Percentiles rank a stretch among this genome's conserved stretches.
These are phyloP conservation scores for Ecliptopera silaceata DNA, from an alignment of 2,888 invertebrate genomes.

Conservation along the genomic window DNA sequence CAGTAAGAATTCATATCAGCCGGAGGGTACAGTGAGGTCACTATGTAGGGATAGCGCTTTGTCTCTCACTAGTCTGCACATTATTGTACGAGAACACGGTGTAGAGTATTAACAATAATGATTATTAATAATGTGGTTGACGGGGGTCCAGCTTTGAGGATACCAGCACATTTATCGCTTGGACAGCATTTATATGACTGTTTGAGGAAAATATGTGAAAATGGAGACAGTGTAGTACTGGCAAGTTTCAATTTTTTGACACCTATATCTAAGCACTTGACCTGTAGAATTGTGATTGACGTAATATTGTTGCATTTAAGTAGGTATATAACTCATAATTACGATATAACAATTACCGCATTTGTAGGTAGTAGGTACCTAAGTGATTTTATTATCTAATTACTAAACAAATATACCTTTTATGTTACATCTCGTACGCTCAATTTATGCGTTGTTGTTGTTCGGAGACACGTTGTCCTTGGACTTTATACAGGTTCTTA, in stretches of 20 bases:
- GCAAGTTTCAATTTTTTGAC: conserved; percentile 43
- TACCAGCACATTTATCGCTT: conserved; percentile 60
- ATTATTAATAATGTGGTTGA: conserved; percentile 58
- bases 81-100: background rate
- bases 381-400: too few species aligned
- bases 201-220: conserved; percentile 43
- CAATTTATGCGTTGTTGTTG: too few species aligned
- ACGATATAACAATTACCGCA: too few species aligned
- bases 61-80: background rate
- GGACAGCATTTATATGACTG: conserved; percentile 59
- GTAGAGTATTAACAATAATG: conserved; percentile 34
- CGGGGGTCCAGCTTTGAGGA: conserved; percentile 49
- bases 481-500: background rate
- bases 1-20: background rate
- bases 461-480: background rate
- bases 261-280: too few species aligned
- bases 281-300: too few species aligned
- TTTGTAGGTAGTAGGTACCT: too few species aligned
- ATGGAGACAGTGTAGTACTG: conserved; percentile 48
- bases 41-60: background rate
- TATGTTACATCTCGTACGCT: too few species aligned
- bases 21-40: conserved; percentile 1
- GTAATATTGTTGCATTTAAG: too few species aligned
- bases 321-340: too few species aligned
- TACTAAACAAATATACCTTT: too few species aligned